Evolutionary conservation across 2,888 invertebrate species (phyloP).

Genomic region (Yponomeuta sedellus): DNA sequence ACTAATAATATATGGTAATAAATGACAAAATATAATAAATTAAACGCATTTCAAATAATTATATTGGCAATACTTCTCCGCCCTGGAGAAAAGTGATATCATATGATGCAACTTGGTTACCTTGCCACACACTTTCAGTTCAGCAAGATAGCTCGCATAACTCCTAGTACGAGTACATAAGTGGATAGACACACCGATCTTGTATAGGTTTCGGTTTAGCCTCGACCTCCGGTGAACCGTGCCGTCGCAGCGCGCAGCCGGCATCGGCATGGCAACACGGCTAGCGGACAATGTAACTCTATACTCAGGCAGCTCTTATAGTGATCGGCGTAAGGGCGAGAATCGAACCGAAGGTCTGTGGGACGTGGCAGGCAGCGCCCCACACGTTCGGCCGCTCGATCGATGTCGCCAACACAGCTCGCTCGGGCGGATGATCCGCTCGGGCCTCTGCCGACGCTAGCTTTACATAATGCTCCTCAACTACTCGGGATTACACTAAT

Average conservation of each 20-base stretch:
- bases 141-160: not conserved
- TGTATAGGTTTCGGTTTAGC: slow-evolving; percentile 17
- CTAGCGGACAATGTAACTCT: not conserved
- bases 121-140: no score
- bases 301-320: not conserved
- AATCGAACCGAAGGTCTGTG: not conserved
- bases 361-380: no score
- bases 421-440: not conserved
- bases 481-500: not conserved
- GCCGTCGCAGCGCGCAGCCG: not conserved
- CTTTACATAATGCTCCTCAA: not conserved
- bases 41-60: no score
- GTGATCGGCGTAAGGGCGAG: not conserved
- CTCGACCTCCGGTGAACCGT: not conserved
- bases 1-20: no score
- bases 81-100: no score
- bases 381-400: no score
- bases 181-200: not conserved
- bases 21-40: no score
- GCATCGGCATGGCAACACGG: not conserved
- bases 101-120: no score
- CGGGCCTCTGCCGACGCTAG: not conserved
- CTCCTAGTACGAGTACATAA: not conserved
- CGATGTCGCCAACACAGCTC: not conserved
- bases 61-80: no score